Evolutionary conservation across 2,888 invertebrate genomes (phyloP).

Genomic region (Didymodactylos carnosus): DNA sequence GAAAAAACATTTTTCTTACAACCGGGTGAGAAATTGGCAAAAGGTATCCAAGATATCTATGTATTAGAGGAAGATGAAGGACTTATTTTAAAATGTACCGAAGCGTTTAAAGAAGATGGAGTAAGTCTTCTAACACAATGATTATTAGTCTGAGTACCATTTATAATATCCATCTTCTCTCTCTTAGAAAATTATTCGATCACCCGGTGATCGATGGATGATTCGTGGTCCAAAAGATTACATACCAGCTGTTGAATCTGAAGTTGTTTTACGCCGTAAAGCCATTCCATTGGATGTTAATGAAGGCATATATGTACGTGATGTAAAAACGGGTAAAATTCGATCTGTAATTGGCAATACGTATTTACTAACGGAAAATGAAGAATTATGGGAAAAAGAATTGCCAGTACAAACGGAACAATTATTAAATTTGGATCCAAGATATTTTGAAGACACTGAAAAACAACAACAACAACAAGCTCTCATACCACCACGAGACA

Average conservation of each 20-base stretch:
- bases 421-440: not conserved
- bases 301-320: conserved; percentile 38
- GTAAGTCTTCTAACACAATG: not conserved
- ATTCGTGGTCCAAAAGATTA: conserved; percentile 37
- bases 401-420: conserved; percentile 19
- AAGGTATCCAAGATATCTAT: conserved; percentile 21
- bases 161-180: not conserved
- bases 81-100: conserved; percentile 21
- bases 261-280: conserved; percentile 33
- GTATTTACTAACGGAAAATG: conserved; percentile 38
- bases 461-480: not conserved
- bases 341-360: conserved; percentile 36
- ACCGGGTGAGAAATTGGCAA: conserved; percentile 24
- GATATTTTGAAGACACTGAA: conserved; percentile 26
- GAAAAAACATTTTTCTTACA: conserved; percentile 25
- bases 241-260: conserved; percentile 38
- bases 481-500: not conserved
- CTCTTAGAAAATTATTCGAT: conserved; percentile 22
- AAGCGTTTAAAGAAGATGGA: conserved; percentile 19
- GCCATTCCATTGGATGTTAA: conserved; percentile 39
- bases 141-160: too few species aligned
- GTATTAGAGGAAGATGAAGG: conserved; percentile 23
- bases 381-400: conserved; percentile 31
- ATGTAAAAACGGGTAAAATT: conserved; percentile 30
- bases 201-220: conserved; percentile 38